These are phyloP conservation scores for Aphelenchoides fujianensis DNA, from an alignment of 1,140 invertebrate species.

Conservation along the genomic window DNA sequence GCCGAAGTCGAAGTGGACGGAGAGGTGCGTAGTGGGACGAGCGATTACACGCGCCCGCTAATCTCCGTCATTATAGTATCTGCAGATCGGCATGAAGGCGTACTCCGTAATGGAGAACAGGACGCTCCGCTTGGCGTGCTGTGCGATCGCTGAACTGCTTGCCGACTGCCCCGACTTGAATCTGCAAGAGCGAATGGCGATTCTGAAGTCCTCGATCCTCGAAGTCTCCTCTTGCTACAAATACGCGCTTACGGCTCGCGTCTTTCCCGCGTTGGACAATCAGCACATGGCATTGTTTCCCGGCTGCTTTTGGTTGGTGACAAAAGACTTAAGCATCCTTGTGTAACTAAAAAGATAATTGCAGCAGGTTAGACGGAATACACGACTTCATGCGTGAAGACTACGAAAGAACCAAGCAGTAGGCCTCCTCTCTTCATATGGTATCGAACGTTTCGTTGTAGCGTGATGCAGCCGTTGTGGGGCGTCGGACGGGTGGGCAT, in stretches of 20 bases:
- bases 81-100: conserved; percentile 8
- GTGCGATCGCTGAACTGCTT: conserved; percentile 12
- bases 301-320: not conserved
- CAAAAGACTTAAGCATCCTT: too few relatives aligned
- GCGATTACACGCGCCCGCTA: too few relatives aligned
- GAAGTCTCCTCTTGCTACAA: conserved; percentile 12
- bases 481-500: not conserved
- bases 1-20: conserved; percentile 6
- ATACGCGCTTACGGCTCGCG: not conserved
- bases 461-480: conserved; percentile 18
- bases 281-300: conserved; percentile 18
- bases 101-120: conserved; percentile 19
- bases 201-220: conserved; percentile 2
- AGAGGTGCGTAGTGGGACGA: not conserved
- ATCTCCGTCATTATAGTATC: too few relatives aligned
- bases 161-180: not conserved
- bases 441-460: not conserved
- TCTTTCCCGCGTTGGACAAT: not conserved
- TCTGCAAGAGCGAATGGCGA: not conserved
- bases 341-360: too few relatives aligned
- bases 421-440: conserved; percentile 12
- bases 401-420: conserved; percentile 15
- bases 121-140: conserved; percentile 11
- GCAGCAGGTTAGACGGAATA: too few relatives aligned
- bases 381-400: conserved; percentile 9